These are phyloP conservation scores for Trissolcus japonicus DNA, from an alignment of 2,888 invertebrate species.

Conservation along the genomic window DNA sequence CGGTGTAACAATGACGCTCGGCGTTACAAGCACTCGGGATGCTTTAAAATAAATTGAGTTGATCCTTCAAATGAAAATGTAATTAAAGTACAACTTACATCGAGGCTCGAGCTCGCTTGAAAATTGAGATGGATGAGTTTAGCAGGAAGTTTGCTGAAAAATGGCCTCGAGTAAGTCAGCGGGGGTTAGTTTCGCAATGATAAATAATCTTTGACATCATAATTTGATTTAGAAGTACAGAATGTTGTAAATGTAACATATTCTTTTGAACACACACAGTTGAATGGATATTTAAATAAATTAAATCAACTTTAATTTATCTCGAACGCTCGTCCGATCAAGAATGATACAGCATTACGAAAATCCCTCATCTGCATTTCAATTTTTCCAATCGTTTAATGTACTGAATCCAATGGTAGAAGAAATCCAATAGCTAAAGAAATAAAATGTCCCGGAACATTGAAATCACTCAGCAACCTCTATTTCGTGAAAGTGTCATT, in stretches of 20 bases:
- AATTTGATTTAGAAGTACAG: background rate
- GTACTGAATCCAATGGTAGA: background rate
- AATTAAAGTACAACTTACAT: constrained; percentile 19
- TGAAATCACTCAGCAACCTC: constrained; percentile 1
- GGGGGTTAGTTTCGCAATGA: background rate
- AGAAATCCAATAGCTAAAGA: background rate
- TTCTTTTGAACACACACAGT: too few relatives aligned
- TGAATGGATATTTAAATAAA: too few relatives aligned
- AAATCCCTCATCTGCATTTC: constrained; percentile 3
- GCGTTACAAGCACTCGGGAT: constrained; percentile 6
- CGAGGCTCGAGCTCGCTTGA: background rate
- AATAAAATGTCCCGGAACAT: background rate
- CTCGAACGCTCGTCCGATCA: too few relatives aligned
- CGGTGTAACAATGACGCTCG: constrained; percentile 16
- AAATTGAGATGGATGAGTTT: constrained; percentile 1
- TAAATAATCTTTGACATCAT: too few relatives aligned
- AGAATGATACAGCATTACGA: background rate
- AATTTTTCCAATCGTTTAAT: constrained; percentile 15
- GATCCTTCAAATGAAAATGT: constrained; percentile 24
- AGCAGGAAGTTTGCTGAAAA: background rate
- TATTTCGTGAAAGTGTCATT: too few relatives aligned
- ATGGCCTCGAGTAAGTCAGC: too few relatives aligned
- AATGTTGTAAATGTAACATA: too few relatives aligned
- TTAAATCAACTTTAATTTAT: too few relatives aligned
- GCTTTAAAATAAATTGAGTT: constrained; percentile 26